phyloP scores from a whole-genome alignment of 2,113 vertebrate genomes.

The Cettia cetti region DNA sequence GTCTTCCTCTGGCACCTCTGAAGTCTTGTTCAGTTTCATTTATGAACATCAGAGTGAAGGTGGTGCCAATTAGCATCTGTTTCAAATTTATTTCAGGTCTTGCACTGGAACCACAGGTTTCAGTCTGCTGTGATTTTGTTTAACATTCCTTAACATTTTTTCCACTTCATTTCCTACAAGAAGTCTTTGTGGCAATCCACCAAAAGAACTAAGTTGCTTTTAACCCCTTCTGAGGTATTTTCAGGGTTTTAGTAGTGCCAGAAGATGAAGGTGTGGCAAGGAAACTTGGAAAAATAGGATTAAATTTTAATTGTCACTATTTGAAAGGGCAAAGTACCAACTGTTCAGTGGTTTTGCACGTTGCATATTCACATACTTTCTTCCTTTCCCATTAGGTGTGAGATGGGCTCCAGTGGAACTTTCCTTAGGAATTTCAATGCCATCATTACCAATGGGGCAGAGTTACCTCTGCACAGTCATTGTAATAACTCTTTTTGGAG shows the following conservation, averaged over 20 bases:
- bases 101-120: conserved; percentile 54
- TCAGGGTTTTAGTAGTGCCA: background rate
- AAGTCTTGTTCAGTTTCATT: background rate
- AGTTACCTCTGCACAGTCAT: background rate
- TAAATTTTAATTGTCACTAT: background rate
- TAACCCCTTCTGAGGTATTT: conserved; percentile 24
- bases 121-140: conserved; percentile 57
- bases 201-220: conserved; percentile 40
- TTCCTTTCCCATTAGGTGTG: background rate
- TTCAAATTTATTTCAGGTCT: conserved; percentile 35
- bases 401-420: background rate
- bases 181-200: conserved; percentile 38
- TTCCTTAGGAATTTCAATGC: background rate
- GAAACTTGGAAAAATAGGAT: background rate
- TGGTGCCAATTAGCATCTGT: conserved; percentile 29
- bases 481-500: background rate
- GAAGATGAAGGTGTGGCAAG: background rate
- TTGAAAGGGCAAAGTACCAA: background rate
- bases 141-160: conserved; percentile 47
- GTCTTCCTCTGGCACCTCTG: background rate
- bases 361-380: background rate
- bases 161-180: conserved; percentile 51
- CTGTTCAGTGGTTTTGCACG: background rate
- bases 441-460: background rate
- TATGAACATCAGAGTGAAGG: background rate